Evolutionary conservation across 64 coral and sea anemone species (phyloP).

Genomic region (Trachythela sp.): DNA sequence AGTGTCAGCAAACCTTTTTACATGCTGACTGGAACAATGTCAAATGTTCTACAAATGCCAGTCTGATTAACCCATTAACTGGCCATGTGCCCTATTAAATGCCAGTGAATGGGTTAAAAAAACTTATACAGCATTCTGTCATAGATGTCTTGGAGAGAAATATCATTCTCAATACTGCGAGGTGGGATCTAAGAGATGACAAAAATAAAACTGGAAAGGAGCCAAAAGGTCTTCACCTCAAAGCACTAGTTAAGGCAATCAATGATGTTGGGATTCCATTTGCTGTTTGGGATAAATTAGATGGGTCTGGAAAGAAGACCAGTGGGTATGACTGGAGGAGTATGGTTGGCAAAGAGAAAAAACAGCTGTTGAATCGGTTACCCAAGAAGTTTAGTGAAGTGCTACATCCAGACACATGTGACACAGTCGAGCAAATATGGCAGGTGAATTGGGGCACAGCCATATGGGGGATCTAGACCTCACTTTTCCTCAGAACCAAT

Average conservation of each 20-base stretch:
- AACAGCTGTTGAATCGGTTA: neutral
- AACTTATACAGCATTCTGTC: neutral
- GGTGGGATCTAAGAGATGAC: constrained; percentile 9
- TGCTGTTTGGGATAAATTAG: neutral
- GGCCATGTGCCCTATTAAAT: too few relatives aligned
- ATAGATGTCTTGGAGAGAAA: constrained; percentile 17
- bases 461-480: too few relatives aligned
- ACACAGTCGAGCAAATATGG: constrained; percentile 8
- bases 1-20: neutral
- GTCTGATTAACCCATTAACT: too few relatives aligned
- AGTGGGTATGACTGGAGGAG: neutral
- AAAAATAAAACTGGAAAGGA: neutral
- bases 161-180: neutral
- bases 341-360: neutral
- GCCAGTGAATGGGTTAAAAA: neutral
- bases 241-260: neutral
- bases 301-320: neutral
- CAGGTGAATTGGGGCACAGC: neutral
- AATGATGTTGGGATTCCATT: constrained; percentile 8
- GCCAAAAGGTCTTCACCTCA: neutral
- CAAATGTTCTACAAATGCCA: too few relatives aligned
- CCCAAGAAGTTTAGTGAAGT: constrained; percentile 1
- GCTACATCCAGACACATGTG: neutral
- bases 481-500: too few relatives aligned
- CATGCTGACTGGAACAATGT: neutral